These are phyloP conservation scores for Papilio helenus DNA, from an alignment of 1,140 invertebrate genomes.

Conservation along the genomic window DNA sequence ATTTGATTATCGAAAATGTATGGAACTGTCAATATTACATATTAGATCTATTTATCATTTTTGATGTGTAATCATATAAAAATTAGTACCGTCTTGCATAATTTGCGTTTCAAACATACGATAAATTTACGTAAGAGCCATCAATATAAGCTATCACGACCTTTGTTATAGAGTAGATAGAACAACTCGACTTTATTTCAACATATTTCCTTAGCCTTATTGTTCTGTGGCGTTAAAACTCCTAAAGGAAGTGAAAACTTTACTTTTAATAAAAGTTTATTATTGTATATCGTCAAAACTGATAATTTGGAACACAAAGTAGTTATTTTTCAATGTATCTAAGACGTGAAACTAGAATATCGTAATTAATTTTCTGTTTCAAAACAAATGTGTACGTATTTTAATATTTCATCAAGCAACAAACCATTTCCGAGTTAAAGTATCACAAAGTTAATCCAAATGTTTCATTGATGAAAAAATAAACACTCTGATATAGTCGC, in stretches of 20 bases:
- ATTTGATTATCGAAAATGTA: no score
- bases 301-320: neutral
- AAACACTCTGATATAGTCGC: constrained; percentile 63
- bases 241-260: neutral
- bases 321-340: no score
- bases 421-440: constrained; percentile 34
- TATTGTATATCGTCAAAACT: neutral
- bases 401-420: constrained; percentile 43
- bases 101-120: constrained; percentile 7
- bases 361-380: neutral
- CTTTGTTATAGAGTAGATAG: constrained; percentile 9
- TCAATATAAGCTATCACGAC: neutral
- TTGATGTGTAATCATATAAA: no score
- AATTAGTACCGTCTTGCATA: no score
- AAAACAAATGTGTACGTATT: constrained; percentile 16
- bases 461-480: constrained; percentile 70
- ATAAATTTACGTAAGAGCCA: no score
- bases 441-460: constrained; percentile 52
- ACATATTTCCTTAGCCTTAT: neutral
- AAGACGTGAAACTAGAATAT: no score
- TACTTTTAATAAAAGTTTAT: neutral
- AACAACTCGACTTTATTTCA: neutral
- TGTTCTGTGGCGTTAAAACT: neutral
- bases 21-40: no score
- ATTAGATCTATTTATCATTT: no score